phyloP scores from a whole-genome alignment of 1,140 invertebrate species.

The Drosophila persimilis region DNA sequence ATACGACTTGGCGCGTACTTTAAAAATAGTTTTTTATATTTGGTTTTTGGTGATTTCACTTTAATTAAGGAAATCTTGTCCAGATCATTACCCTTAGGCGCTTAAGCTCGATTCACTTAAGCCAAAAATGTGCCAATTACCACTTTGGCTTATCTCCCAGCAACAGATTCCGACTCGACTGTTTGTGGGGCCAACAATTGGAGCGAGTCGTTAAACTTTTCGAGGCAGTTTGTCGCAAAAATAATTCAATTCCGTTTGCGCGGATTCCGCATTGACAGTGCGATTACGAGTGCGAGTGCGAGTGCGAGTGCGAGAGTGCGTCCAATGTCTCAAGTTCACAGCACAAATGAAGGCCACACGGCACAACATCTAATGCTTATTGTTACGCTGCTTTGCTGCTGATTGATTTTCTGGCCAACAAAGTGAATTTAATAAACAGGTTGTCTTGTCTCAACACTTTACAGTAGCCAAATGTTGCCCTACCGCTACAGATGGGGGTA shows the following conservation, averaged over 20 bases:
- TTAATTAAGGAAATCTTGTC: conserved; percentile 30
- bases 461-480: conserved; percentile 59
- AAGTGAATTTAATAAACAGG: conserved; percentile 57
- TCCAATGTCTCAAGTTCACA: conserved; percentile 71
- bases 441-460: conserved; percentile 24
- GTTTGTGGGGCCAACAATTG: conserved; percentile 42
- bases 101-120: conserved; percentile 22
- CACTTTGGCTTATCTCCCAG: conserved; percentile 27
- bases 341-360: conserved; percentile 65
- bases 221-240: conserved; percentile 53
- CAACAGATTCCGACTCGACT: conserved; percentile 22
- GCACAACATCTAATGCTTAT: conserved; percentile 54
- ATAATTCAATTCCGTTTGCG: conserved; percentile 35
- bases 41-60: neutral
- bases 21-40: no score
- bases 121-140: conserved; percentile 33
- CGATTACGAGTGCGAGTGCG: conserved; percentile 4
- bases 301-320: conserved; percentile 66
- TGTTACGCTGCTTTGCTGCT: conserved; percentile 68
- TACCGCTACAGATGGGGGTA: conserved; percentile 18
- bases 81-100: conserved; percentile 19
- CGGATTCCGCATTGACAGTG: conserved; percentile 62
- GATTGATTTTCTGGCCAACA: conserved; percentile 66
- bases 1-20: no score
- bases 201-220: conserved; percentile 58